These are phyloP conservation scores for Seriola aureovittata DNA, from an alignment of 2,113 vertebrate genomes.

Conservation along the genomic window DNA sequence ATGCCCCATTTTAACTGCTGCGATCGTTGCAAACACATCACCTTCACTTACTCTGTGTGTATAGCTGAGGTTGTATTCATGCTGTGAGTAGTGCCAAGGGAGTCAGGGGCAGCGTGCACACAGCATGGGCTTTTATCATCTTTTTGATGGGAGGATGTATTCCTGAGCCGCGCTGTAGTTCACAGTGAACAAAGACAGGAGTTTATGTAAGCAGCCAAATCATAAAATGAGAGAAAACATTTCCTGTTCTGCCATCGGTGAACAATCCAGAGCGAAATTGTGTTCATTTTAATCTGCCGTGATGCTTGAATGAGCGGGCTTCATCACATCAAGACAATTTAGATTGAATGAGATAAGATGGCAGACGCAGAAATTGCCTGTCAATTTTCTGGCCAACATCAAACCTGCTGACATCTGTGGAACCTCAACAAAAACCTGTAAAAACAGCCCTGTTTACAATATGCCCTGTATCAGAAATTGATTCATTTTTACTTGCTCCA, in stretches of 20 bases:
- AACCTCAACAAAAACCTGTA: neutral
- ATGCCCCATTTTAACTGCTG: neutral
- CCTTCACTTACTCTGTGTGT: conserved; percentile 18
- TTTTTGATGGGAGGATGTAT: conserved; percentile 19
- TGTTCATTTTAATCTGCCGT: conserved; percentile 22
- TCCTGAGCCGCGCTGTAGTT: conserved; percentile 28
- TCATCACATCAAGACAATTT: conserved; percentile 29
- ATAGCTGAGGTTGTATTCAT: conserved; percentile 4
- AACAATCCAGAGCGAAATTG: neutral
- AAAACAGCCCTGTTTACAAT: neutral
- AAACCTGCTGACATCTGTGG: neutral
- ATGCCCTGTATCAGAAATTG: neutral
- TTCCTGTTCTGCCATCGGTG: neutral
- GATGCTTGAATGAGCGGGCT: neutral
- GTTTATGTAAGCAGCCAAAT: conserved; percentile 41
- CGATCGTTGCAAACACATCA: neutral
- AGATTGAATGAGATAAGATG: conserved; percentile 14
- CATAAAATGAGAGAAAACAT: conserved; percentile 23
- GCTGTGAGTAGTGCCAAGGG: conserved; percentile 1
- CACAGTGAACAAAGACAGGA: conserved; percentile 26
- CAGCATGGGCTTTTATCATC: conserved; percentile 8
- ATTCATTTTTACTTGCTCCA: conserved; percentile 15
- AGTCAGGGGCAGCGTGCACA: neutral
- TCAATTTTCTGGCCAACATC: neutral
- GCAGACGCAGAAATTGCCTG: conserved; percentile 23